These are phyloP conservation scores for Lepidiolamprologus cunningtoni DNA, from an alignment of 2,113 vertebrate genomes.

Conservation along the genomic window DNA sequence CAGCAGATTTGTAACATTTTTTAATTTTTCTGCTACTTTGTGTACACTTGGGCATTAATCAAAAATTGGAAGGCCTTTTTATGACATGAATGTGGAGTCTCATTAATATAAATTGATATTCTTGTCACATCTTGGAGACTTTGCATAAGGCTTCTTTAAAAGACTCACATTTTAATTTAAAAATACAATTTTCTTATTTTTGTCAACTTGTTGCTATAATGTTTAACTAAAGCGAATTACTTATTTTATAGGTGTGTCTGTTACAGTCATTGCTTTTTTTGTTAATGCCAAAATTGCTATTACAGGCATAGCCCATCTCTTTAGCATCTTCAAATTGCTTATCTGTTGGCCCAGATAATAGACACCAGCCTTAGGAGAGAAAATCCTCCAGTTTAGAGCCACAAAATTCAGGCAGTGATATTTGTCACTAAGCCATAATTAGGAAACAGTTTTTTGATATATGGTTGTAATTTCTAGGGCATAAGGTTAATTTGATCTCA, in stretches of 20 bases:
- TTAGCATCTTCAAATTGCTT: neutral
- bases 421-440: neutral
- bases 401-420: neutral
- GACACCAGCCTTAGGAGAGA: neutral
- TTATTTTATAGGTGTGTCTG: neutral
- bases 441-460: neutral
- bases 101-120: constrained; percentile 22
- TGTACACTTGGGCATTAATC: neutral
- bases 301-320: neutral
- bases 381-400: neutral
- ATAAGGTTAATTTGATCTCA: neutral
- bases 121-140: neutral
- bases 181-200: neutral
- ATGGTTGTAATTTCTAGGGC: neutral
- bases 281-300: neutral
- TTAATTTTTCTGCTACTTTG: neutral
- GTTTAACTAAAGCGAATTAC: neutral
- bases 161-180: neutral
- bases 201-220: neutral
- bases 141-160: neutral
- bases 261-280: neutral
- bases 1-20: neutral
- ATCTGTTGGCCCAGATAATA: neutral
- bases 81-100: neutral
- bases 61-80: neutral